phyloP scores from a whole-genome alignment of 30 jellyfish, hydroid and myxozoan genomes.

The Nemopilema nomurai region DNA sequence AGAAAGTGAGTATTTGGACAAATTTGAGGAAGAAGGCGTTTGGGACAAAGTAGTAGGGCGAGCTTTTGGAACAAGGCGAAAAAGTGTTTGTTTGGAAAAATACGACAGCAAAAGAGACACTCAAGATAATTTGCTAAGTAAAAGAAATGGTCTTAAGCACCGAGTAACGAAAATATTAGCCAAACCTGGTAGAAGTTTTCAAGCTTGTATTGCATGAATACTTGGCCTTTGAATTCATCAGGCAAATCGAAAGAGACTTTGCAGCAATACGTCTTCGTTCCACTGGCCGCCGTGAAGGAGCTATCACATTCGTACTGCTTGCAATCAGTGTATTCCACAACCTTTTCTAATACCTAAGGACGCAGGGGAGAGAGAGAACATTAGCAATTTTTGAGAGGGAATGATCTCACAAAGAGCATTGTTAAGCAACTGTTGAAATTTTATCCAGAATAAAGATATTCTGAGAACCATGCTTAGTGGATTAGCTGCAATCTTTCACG shows the following conservation, averaged over 20 bases:
- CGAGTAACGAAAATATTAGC: background rate
- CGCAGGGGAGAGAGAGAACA: background rate
- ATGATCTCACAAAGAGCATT: background rate
- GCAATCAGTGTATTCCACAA: slow-evolving; percentile 70
- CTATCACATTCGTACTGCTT: slow-evolving; percentile 50
- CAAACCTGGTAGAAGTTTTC: slow-evolving; percentile 84
- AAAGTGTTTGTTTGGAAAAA: too few relatives aligned
- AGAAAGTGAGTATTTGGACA: too few relatives aligned
- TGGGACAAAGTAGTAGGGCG: too few relatives aligned
- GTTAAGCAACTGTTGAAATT: too few relatives aligned
- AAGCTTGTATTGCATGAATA: slow-evolving; percentile 72
- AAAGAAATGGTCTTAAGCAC: background rate
- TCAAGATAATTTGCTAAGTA: too few relatives aligned
- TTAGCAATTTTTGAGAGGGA: background rate
- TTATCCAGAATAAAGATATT: too few relatives aligned
- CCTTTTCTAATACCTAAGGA: slow-evolving; percentile 65
- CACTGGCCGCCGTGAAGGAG: slow-evolving; percentile 16
- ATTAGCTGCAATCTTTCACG: too few relatives aligned
- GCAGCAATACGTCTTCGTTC: slow-evolving; percentile 52
- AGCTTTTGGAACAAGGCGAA: too few relatives aligned
- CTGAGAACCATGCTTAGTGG: too few relatives aligned
- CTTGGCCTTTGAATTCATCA: slow-evolving; percentile 75
- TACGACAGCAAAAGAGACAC: too few relatives aligned
- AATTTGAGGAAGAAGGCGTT: too few relatives aligned
- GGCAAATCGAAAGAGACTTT: slow-evolving; percentile 35